Percentiles rank a stretch among this genome's conserved stretches.
phyloP scores from a whole-genome alignment of 2,113 vertebrate genomes.

The Nyctereutes procyonoides region DNA sequence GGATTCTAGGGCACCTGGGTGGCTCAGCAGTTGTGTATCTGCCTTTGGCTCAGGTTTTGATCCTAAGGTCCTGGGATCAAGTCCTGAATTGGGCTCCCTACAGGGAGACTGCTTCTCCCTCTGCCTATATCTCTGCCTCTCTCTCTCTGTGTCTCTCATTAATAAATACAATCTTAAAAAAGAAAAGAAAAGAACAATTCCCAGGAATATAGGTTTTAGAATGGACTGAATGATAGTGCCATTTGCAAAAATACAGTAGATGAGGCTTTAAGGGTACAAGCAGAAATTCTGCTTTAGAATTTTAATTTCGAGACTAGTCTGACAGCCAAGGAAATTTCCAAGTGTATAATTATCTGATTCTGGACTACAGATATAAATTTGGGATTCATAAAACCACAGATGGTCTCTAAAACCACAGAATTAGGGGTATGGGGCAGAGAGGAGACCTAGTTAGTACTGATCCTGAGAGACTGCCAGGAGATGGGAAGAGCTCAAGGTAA shows the following conservation, averaged over 20 bases:
- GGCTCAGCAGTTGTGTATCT: too few relatives aligned
- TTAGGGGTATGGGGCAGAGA: neutral
- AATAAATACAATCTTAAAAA: too few relatives aligned
- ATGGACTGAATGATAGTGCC: neutral
- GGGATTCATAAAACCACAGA: neutral
- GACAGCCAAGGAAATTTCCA: neutral
- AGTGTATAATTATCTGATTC: neutral
- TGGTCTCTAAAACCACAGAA: neutral
- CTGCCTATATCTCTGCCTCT: too few relatives aligned
- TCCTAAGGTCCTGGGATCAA: too few relatives aligned
- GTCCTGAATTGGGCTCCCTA: too few relatives aligned
- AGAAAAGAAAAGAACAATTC: neutral
- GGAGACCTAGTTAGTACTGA: neutral
- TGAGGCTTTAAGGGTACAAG: neutral
- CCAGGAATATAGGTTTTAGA: neutral
- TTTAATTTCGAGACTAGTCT: neutral
- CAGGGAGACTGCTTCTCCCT: too few relatives aligned
- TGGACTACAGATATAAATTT: neutral
- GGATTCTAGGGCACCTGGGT: too few relatives aligned
- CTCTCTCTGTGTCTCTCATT: too few relatives aligned
- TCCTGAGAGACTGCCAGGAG: rapidly evolving
- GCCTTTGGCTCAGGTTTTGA: too few relatives aligned
- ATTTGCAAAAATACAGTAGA: neutral
- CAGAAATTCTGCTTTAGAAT: neutral
- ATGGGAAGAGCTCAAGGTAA: neutral